Evolutionary conservation across 2,113 vertebrate genomes (phyloP).

Genomic region (Anarrhichthys ocellatus): DNA sequence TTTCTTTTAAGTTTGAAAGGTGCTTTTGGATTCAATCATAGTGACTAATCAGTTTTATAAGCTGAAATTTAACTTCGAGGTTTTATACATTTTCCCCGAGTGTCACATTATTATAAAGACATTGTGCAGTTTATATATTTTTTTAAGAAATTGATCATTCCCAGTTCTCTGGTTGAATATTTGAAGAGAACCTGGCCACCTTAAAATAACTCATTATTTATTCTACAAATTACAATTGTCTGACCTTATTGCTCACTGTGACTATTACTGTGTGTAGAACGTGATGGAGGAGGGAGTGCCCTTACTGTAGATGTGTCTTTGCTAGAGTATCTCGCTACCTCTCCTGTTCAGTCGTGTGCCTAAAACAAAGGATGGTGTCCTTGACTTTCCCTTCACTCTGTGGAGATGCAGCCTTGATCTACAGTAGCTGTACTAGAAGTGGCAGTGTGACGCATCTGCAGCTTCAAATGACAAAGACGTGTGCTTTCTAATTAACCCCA

Average conservation of each 20-base stretch:
- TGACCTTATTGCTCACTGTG: too few relatives aligned
- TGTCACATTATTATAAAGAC: background rate
- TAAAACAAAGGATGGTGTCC: background rate
- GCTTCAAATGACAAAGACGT: background rate
- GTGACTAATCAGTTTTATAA: background rate
- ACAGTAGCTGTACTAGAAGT: background rate
- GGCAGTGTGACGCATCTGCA: background rate
- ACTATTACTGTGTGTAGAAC: background rate
- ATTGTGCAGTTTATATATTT: background rate
- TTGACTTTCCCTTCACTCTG: constrained; percentile 1
- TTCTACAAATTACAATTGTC: background rate
- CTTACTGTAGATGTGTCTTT: background rate
- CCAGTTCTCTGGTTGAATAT: background rate
- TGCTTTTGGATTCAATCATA: constrained; percentile 4
- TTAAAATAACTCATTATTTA: background rate
- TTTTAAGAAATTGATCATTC: constrained; percentile 1
- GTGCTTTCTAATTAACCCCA: background rate
- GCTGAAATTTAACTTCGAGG: background rate
- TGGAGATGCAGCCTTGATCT: constrained; percentile 5
- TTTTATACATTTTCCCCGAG: constrained; percentile 1
- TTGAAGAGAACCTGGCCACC: background rate
- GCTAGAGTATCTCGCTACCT: background rate
- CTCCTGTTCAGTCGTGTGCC: background rate
- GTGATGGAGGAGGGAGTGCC: background rate
- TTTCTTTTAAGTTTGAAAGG: background rate